Conservation (phyloP, 2,113 vertebrate species). For the Oreocharis arfaki region DNA sequence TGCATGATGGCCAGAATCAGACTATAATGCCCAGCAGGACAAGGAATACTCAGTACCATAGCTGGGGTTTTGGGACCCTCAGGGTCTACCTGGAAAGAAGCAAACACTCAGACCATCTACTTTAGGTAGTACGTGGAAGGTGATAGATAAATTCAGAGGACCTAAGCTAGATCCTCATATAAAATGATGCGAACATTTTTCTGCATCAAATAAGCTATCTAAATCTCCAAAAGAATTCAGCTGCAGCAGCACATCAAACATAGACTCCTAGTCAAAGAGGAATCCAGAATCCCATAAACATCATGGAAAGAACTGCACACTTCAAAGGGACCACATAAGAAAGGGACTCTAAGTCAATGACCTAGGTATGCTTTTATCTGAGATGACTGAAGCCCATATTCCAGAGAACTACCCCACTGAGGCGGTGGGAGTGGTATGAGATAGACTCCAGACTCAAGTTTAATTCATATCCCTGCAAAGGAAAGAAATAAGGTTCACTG, state of each 20-base stretch:
- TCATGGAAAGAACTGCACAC: background rate
- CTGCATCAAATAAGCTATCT: background rate
- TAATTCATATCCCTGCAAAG: background rate
- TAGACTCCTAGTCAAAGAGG: background rate
- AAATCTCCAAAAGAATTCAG: background rate
- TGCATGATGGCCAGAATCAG: background rate
- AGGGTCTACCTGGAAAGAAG: background rate
- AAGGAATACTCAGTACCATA: background rate
- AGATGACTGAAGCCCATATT: background rate
- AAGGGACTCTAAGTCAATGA: background rate
- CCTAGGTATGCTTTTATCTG: background rate
- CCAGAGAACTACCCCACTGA: background rate
- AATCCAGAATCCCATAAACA: background rate
- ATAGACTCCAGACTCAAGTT: background rate
- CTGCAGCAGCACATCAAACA: background rate
- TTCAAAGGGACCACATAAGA: background rate
- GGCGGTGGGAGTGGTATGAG: background rate
- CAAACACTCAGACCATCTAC: background rate
- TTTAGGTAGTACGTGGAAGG: background rate
- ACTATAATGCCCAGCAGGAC: background rate
- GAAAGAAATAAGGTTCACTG: background rate
- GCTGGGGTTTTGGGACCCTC: background rate
- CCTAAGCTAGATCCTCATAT: background rate
- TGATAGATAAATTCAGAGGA: background rate
- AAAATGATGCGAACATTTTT: background rate